Conservation (phyloP, 2,888 invertebrate genomes). For the Galerucella pusilla region DNA sequence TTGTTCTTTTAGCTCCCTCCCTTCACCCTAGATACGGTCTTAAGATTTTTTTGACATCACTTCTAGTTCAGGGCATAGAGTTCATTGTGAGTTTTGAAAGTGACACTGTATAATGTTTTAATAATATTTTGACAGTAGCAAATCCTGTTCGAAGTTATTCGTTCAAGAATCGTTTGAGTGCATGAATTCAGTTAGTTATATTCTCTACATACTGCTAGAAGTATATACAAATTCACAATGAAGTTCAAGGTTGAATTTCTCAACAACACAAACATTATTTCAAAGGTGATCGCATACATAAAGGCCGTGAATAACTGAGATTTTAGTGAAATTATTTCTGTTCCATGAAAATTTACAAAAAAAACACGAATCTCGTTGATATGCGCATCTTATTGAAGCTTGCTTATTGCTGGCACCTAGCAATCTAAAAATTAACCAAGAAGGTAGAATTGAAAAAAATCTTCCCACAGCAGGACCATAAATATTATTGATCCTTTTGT, state of each 20-base stretch:
- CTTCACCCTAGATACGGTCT: too few species aligned
- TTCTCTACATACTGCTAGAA: neutral
- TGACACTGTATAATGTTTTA: too few species aligned
- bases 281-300: neutral
- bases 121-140: neutral
- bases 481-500: slow-evolving; percentile 16
- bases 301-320: neutral
- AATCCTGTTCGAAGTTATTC: neutral
- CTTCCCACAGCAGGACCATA: slow-evolving; percentile 35
- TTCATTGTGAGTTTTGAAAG: too few species aligned
- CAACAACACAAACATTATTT: neutral
- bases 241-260: neutral
- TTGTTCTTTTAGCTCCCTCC: too few species aligned
- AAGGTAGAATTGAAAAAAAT: neutral
- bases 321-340: too few species aligned
- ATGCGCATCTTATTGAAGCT: slow-evolving; percentile 1
- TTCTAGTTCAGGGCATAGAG: too few species aligned
- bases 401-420: slow-evolving; percentile 5
- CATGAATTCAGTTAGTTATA: neutral
- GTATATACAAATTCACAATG: neutral
- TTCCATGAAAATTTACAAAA: too few species aligned
- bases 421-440: neutral
- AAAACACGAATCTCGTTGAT: too few species aligned
- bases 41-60: too few species aligned
- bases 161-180: neutral